A percentile compares a stretch with the other conserved stretches of the same genome.
phyloP scores from a whole-genome alignment of 2,888 invertebrate genomes.

The Beris chalybata region DNA sequence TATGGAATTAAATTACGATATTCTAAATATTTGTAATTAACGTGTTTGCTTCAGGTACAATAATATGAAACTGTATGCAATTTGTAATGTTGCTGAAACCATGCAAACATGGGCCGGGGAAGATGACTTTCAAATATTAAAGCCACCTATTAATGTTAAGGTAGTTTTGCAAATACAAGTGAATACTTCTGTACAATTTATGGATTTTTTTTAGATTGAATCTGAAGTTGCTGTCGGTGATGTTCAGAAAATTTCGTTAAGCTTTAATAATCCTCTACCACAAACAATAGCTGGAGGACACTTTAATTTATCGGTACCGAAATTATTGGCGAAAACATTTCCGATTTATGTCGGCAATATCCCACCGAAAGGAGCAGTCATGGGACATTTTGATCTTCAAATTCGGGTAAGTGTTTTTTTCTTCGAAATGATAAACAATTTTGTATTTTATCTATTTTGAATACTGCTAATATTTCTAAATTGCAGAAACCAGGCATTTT shows the following conservation, averaged over 20 bases:
- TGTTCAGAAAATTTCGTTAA: slow-evolving; percentile 61
- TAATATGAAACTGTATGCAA: slow-evolving; percentile 76
- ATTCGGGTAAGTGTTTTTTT: slow-evolving; percentile 24
- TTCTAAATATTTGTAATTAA: not conserved
- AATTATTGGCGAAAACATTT: slow-evolving; percentile 63
- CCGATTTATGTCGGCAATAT: slow-evolving; percentile 62
- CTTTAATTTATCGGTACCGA: slow-evolving; percentile 71
- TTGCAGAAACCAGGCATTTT: slow-evolving; percentile 63
- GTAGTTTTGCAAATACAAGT: slow-evolving; percentile 54
- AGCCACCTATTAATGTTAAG: slow-evolving; percentile 70
- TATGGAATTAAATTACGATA: slow-evolving; percentile 52
- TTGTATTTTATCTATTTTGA: not conserved
- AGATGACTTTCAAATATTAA: slow-evolving; percentile 78
- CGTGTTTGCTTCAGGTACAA: slow-evolving; percentile 50
- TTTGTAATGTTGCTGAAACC: slow-evolving; percentile 78
- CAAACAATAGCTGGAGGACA: slow-evolving; percentile 66
- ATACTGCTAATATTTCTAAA: not conserved
- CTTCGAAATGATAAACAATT: not conserved
- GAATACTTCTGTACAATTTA: not conserved
- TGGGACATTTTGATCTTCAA: slow-evolving; percentile 37
- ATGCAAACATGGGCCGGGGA: slow-evolving; percentile 81
- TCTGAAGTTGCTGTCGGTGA: slow-evolving; percentile 62
- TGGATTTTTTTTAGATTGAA: slow-evolving; percentile 13
- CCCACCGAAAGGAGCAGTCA: slow-evolving; percentile 60
- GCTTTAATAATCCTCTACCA: slow-evolving; percentile 72